Percentiles rank a stretch among this genome's conserved stretches.
Evolutionary conservation across 2,113 vertebrate species (phyloP).

Genomic region (Hirundichthys speculiger): DNA sequence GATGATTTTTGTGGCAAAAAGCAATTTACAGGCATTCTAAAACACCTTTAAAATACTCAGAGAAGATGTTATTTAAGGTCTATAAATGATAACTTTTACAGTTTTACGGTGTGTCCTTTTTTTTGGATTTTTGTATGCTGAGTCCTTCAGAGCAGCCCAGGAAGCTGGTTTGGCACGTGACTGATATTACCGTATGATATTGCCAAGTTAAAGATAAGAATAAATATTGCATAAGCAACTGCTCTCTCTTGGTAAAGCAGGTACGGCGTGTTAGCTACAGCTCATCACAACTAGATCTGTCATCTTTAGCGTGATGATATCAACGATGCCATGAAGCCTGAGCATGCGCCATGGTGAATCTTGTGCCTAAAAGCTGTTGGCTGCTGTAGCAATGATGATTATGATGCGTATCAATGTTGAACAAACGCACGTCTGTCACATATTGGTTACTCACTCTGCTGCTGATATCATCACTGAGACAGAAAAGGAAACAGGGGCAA

Average conservation of each 20-base stretch:
- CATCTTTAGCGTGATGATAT: constrained; percentile 31
- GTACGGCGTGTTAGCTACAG: constrained; percentile 24
- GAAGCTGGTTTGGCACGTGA: background rate
- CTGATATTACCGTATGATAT: background rate
- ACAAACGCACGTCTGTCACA: constrained; percentile 23
- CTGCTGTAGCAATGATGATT: constrained; percentile 46
- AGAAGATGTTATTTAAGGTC: too few species aligned
- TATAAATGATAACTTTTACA: too few species aligned
- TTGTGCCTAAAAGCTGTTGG: constrained; percentile 47
- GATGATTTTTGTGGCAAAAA: too few species aligned
- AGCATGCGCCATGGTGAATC: constrained; percentile 19
- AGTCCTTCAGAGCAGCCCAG: too few species aligned
- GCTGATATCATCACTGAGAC: constrained; percentile 74
- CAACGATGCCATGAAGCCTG: constrained; percentile 36
- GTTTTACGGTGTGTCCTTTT: too few species aligned
- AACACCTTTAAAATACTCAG: too few species aligned
- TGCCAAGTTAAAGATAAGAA: background rate
- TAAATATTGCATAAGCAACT: constrained; percentile 11
- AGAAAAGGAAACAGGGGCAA: constrained; percentile 24
- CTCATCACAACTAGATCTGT: constrained; percentile 10
- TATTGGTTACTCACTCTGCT: constrained; percentile 75
- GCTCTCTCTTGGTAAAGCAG: constrained; percentile 4
- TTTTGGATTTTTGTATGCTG: too few species aligned
- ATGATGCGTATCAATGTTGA: constrained; percentile 40
- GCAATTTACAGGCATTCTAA: too few species aligned